Conservation (phyloP, 2,888 invertebrate species). For the Dryobota labecula region DNA sequence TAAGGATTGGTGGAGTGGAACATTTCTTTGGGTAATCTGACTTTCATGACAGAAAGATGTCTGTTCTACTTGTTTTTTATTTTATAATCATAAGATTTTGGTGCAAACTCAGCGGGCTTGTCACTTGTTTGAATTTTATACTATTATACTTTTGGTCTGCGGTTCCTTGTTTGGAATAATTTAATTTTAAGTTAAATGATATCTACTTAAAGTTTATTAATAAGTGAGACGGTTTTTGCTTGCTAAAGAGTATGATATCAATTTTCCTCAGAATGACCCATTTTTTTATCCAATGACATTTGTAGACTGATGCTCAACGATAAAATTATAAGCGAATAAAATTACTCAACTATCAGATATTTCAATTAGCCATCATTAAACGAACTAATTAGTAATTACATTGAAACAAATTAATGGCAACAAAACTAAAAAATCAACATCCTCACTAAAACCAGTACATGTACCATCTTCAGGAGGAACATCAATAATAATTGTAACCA, state of each 20-base stretch:
- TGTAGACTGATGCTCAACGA: conserved; percentile 21
- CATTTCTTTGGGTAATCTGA: conserved; percentile 54
- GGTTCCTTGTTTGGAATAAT: conserved; percentile 10
- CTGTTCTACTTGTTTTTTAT: conserved; percentile 26
- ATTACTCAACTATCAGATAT: conserved; percentile 44
- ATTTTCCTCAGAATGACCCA: neutral
- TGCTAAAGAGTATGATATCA: neutral
- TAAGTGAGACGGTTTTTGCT: neutral
- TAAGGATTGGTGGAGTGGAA: conserved; percentile 34
- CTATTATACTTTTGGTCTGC: neutral
- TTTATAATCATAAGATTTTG: conserved; percentile 23
- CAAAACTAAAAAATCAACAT: conserved; percentile 36
- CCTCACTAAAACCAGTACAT: conserved; percentile 48
- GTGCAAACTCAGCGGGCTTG: conserved; percentile 47
- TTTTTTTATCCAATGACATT: conserved; percentile 23
- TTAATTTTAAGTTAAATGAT: conserved; percentile 1
- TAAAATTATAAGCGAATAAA: conserved; percentile 32
- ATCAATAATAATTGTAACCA: conserved; percentile 67
- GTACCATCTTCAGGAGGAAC: conserved; percentile 19
- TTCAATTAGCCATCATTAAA: conserved; percentile 49
- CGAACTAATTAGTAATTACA: conserved; percentile 56
- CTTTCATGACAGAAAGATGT: conserved; percentile 52
- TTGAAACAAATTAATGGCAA: conserved; percentile 39
- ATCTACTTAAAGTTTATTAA: conserved; percentile 4
- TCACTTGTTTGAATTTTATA: conserved; percentile 38